These are phyloP conservation scores for Premnoplex brunnescens DNA, from an alignment of 2,797 vertebrate genomes.

Conservation along the genomic window DNA sequence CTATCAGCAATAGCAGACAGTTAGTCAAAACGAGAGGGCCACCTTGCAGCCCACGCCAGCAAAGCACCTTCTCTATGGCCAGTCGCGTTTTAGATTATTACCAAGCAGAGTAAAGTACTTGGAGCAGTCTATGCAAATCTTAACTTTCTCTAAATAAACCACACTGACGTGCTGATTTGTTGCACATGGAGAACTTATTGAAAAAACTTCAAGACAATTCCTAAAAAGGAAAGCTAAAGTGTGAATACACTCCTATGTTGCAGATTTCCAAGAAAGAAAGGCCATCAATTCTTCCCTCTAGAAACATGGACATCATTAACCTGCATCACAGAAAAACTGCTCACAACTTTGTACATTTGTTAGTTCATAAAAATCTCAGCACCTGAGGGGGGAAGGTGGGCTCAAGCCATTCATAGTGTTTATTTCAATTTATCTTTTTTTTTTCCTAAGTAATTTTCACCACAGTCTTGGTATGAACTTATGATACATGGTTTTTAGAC, in stretches of 20 bases:
- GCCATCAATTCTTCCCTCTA: neutral
- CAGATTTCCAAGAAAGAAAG: neutral
- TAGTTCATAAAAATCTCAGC: neutral
- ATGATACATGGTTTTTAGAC: neutral
- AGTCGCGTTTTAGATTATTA: neutral
- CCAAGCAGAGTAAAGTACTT: neutral
- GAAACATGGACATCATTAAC: neutral
- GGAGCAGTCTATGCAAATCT: rapidly evolving
- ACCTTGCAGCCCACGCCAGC: neutral
- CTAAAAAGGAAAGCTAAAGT: neutral
- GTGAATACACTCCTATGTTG: neutral
- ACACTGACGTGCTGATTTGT: neutral
- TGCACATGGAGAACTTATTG: rapidly evolving
- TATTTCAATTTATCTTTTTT: neutral
- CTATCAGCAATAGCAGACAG: neutral
- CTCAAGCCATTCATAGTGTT: neutral
- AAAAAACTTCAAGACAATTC: neutral
- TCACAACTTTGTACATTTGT: neutral
- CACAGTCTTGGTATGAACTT: neutral
- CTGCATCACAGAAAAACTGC: neutral
- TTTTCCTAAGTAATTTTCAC: neutral
- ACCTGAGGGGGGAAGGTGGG: neutral
- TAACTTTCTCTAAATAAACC: neutral
- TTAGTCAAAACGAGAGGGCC: neutral
- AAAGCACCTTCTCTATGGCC: neutral